Conservation (phyloP, 2,888 invertebrate species). For the Chirona hameri region DNA sequence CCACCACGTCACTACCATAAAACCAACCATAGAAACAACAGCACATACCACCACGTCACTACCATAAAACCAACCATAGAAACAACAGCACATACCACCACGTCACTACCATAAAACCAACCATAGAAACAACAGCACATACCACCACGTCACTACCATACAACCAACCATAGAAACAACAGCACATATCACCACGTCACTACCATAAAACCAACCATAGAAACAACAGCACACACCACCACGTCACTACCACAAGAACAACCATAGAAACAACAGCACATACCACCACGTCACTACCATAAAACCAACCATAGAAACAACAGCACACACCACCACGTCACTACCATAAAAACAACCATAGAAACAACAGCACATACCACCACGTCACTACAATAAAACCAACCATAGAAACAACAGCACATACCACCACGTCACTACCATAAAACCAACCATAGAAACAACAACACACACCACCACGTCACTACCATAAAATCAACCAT, state of each 20-base stretch:
- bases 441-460: too few species aligned
- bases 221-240: conserved; percentile 59
- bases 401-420: conserved; percentile 43
- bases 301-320: too few species aligned
- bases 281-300: conserved; percentile 80
- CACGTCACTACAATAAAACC: too few species aligned
- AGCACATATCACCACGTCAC: conserved; percentile 69
- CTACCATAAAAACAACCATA: too few species aligned
- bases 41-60: conserved; percentile 71
- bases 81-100: conserved; percentile 62
- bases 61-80: too few species aligned
- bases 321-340: conserved; percentile 68
- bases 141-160: conserved; percentile 83
- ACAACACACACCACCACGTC: conserved; percentile 66
- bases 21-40: not conserved
- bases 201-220: too few species aligned
- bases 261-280: conserved; percentile 45
- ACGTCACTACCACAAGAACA: too few species aligned
- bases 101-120: too few species aligned
- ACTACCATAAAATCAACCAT: too few species aligned
- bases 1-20: too few species aligned
- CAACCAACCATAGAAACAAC: not conserved
- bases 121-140: conserved; percentile 45
- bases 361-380: conserved; percentile 59
- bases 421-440: conserved; percentile 78